Evolutionary conservation across 2,797 vertebrate genomes (phyloP).

Genomic region (Tangara arthus): DNA sequence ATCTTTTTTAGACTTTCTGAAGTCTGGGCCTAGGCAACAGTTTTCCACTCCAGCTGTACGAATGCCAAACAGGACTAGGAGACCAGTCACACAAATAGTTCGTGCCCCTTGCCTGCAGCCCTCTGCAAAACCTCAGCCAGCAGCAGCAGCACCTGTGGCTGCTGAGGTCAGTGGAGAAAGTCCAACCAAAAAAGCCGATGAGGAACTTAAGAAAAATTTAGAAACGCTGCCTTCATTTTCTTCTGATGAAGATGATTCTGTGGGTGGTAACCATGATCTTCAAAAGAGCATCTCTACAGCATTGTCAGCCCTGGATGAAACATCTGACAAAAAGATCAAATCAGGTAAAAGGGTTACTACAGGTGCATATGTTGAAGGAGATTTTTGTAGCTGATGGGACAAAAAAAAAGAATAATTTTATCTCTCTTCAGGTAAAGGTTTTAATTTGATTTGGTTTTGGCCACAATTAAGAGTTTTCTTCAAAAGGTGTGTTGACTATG

Average conservation of each 20-base stretch:
- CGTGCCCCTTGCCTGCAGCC: constrained; percentile 77
- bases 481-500: not conserved
- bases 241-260: constrained; percentile 95
- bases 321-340: constrained; percentile 85
- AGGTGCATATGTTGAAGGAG: not conserved
- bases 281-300: constrained; percentile 90
- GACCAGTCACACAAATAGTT: constrained; percentile 80
- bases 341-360: constrained; percentile 78
- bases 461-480: not conserved
- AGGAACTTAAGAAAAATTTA: constrained; percentile 89
- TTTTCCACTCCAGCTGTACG: constrained; percentile 89
- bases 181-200: constrained; percentile 84
- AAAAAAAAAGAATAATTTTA: not conserved
- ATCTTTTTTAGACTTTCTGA: constrained; percentile 97
- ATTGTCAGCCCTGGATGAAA: constrained; percentile 85
- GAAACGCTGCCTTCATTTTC: constrained; percentile 93
- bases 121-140: constrained; percentile 76
- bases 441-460: not conserved
- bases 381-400: not conserved
- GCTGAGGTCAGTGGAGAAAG: constrained; percentile 74
- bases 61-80: constrained; percentile 85
- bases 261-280: constrained; percentile 87
- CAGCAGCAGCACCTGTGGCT: constrained; percentile 64
- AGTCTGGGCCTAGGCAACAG: constrained; percentile 94
- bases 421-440: not conserved